These are phyloP conservation scores for Streblospio benedicti DNA, from an alignment of 1,140 invertebrate genomes.

Conservation along the genomic window DNA sequence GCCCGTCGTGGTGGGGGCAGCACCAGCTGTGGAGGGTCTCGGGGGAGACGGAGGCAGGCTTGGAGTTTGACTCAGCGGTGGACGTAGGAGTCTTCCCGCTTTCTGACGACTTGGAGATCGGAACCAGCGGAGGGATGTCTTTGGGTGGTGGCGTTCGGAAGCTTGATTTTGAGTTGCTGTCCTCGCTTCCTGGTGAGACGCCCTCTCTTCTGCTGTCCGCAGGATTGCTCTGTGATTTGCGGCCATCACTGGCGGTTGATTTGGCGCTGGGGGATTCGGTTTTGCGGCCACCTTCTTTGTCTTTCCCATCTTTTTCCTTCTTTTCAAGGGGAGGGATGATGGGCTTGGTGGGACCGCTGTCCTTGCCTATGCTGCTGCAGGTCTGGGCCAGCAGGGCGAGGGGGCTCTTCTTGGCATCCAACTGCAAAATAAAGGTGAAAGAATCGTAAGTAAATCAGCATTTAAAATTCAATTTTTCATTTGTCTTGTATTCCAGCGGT, in stretches of 20 bases:
- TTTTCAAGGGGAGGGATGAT: slow-evolving; percentile 41
- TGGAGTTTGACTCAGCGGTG: too few relatives aligned
- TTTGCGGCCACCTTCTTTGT: too few relatives aligned
- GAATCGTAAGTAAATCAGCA: too few relatives aligned
- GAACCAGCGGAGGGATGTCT: slow-evolving; percentile 39
- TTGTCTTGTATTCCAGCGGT: too few relatives aligned
- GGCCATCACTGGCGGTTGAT: too few relatives aligned
- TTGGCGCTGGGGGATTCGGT: too few relatives aligned
- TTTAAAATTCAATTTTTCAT: too few relatives aligned
- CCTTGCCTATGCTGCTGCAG: slow-evolving; percentile 93
- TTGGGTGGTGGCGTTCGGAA: slow-evolving; percentile 37
- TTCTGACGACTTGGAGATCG: slow-evolving; percentile 25
- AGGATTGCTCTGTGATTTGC: too few relatives aligned
- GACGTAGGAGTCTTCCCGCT: slow-evolving; percentile 5
- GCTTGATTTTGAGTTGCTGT: slow-evolving; percentile 26
- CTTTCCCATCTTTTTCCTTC: slow-evolving; percentile 23
- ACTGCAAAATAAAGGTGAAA: slow-evolving; percentile 70
- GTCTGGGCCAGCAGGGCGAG: slow-evolving; percentile 91
- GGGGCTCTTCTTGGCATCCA: slow-evolving; percentile 96
- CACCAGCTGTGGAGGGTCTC: too few relatives aligned
- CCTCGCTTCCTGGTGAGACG: slow-evolving; percentile 26
- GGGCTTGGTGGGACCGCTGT: slow-evolving; percentile 52
- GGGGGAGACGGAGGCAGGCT: slow-evolving; percentile 15
- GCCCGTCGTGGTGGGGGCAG: too few relatives aligned
- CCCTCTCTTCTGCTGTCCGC: slow-evolving; percentile 20